A percentile compares a stretch with the other conserved stretches of the same genome.
phyloP scores from a whole-genome alignment of 2,888 invertebrate genomes.

The Strigamia maritima region DNA sequence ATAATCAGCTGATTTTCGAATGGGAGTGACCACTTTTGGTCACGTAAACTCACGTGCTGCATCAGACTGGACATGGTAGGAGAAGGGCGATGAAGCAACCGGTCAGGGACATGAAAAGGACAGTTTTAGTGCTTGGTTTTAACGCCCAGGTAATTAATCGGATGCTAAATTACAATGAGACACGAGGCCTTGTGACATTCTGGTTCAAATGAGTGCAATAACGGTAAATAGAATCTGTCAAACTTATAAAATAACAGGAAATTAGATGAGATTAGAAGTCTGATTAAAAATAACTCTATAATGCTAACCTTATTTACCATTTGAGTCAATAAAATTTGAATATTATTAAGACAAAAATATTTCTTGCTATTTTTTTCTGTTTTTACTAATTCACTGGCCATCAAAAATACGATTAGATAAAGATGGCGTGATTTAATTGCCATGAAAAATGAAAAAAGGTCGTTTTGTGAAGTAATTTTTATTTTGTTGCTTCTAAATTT shows the following conservation, averaged over 20 bases:
- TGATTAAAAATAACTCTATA: too few relatives aligned
- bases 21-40: not conserved
- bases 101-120: not conserved
- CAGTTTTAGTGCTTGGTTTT: not conserved
- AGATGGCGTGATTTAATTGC: too few relatives aligned
- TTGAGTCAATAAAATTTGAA: too few relatives aligned
- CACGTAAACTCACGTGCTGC: not conserved
- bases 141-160: slow-evolving; percentile 4
- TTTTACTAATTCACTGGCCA: too few relatives aligned
- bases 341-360: too few relatives aligned
- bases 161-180: not conserved
- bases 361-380: too few relatives aligned
- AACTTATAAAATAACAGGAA: slow-evolving; percentile 4
- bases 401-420: too few relatives aligned
- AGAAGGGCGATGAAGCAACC: not conserved
- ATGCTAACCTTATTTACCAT: too few relatives aligned
- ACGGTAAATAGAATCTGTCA: not conserved
- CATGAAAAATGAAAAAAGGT: too few relatives aligned
- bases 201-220: not conserved
- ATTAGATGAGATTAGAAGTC: not conserved
- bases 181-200: not conserved
- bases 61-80: not conserved
- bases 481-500: too few relatives aligned
- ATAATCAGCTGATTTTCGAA: not conserved
- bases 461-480: too few relatives aligned